Evolutionary conservation across 2,113 vertebrate genomes (phyloP).

Genomic region (Menidia beryllina): DNA sequence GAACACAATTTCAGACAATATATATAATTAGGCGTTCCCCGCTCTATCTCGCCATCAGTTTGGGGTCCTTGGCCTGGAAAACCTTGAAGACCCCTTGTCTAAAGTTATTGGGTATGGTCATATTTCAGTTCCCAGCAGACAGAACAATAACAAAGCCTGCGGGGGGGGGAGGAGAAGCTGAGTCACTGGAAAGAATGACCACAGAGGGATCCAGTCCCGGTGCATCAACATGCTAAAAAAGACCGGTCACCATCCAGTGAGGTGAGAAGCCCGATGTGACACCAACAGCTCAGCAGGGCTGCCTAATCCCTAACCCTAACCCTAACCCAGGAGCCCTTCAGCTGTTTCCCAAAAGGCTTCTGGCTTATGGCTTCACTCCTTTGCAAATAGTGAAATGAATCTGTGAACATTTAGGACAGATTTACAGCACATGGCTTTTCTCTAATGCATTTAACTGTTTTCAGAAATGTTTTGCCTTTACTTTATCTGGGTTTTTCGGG

Average conservation of each 20-base stretch:
- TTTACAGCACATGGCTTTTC: too few species aligned
- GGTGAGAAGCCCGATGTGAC: constrained; percentile 53
- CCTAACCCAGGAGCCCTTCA: too few species aligned
- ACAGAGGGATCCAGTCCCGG: constrained; percentile 8
- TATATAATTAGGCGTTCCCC: too few species aligned
- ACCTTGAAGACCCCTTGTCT: background rate
- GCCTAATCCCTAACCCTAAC: too few species aligned
- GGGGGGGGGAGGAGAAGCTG: constrained; percentile 38
- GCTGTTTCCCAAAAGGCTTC: too few species aligned
- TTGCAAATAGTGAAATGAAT: too few species aligned
- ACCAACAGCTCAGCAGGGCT: constrained; percentile 1
- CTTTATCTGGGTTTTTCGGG: background rate
- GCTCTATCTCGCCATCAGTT: background rate
- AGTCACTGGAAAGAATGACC: constrained; percentile 70
- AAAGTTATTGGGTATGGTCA: background rate
- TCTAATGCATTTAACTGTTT: too few species aligned
- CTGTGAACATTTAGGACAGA: too few species aligned
- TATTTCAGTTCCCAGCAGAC: constrained; percentile 1
- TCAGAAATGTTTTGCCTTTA: too few species aligned
- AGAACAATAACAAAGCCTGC: background rate
- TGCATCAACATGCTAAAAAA: constrained; percentile 42
- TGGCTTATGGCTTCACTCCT: too few species aligned
- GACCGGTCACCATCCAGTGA: constrained; percentile 35
- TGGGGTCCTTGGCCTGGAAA: background rate
- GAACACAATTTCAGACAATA: too few species aligned